Conservation (phyloP, 2,888 invertebrate species). For the Parnassius orleans region DNA sequence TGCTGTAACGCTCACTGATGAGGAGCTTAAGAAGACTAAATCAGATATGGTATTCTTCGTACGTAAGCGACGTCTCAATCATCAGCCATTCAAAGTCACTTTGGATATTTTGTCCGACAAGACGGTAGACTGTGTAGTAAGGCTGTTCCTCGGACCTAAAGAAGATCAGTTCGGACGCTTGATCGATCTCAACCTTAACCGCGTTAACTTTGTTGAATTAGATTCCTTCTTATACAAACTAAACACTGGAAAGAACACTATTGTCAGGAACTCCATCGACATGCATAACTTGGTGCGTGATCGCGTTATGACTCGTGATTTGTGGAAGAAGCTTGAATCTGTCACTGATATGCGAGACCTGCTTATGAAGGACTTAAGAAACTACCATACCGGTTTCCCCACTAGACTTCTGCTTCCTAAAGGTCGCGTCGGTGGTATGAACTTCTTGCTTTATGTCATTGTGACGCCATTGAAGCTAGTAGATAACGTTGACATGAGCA, state of each 20-base stretch:
- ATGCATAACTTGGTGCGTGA: slow-evolving; percentile 84
- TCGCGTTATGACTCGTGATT: slow-evolving; percentile 82
- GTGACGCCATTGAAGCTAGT: slow-evolving; percentile 77
- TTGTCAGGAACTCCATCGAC: slow-evolving; percentile 83
- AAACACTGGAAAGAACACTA: slow-evolving; percentile 82
- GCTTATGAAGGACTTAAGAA: slow-evolving; percentile 58
- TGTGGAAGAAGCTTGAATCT: slow-evolving; percentile 83
- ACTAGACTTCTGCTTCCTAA: slow-evolving; percentile 86
- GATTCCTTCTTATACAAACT: slow-evolving; percentile 83
- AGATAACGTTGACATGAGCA: slow-evolving; percentile 56
- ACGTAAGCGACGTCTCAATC: slow-evolving; percentile 83
- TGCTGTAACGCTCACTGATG: slow-evolving; percentile 71
- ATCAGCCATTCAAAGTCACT: slow-evolving; percentile 82
- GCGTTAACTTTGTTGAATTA: slow-evolving; percentile 83
- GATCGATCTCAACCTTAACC: slow-evolving; percentile 80
- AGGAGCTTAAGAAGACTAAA: slow-evolving; percentile 69
- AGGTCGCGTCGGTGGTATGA: slow-evolving; percentile 84
- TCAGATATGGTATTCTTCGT: slow-evolving; percentile 76
- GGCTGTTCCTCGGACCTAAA: slow-evolving; percentile 86
- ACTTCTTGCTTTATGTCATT: slow-evolving; percentile 83
- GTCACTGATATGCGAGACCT: slow-evolving; percentile 66
- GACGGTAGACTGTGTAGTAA: slow-evolving; percentile 81
- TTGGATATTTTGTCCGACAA: slow-evolving; percentile 81
- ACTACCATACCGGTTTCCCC: slow-evolving; percentile 85
- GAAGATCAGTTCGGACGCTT: slow-evolving; percentile 79